A percentile compares a stretch with the other conserved stretches of the same genome.
Evolutionary conservation across 2,888 invertebrate genomes (phyloP).

Genomic region (Blera fallax): DNA sequence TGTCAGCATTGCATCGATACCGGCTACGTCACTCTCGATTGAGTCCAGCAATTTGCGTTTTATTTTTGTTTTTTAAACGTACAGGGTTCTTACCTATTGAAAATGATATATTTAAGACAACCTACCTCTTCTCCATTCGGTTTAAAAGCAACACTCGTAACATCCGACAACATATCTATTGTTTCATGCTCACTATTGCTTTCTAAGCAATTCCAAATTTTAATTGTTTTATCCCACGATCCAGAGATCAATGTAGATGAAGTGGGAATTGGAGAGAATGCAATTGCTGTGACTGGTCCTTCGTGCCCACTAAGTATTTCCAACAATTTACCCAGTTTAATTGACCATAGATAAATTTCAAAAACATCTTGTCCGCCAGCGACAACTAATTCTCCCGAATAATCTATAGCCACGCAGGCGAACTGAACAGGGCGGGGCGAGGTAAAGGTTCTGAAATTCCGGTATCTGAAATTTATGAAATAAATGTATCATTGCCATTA

Average conservation of each 20-base stretch:
- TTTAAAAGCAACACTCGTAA: conserved; percentile 91
- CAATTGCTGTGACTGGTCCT: conserved; percentile 92
- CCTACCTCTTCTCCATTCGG: conserved; percentile 93
- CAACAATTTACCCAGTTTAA: conserved; percentile 94
- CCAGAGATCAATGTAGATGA: conserved; percentile 91
- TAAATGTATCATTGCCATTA: neutral
- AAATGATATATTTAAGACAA: neutral
- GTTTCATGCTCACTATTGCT: conserved; percentile 91
- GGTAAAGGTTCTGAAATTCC: conserved; percentile 98
- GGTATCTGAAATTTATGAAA: conserved; percentile 87
- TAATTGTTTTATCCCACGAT: conserved; percentile 97
- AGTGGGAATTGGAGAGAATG: conserved; percentile 88
- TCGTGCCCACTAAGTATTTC: conserved; percentile 96
- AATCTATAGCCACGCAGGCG: conserved; percentile 93
- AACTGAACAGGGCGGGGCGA: conserved; percentile 96
- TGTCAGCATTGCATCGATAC: too few species aligned
- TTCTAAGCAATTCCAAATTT: conserved; percentile 96
- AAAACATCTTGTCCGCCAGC: conserved; percentile 98
- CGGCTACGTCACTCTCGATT: too few species aligned
- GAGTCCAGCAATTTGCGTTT: too few species aligned
- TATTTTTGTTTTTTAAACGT: too few species aligned
- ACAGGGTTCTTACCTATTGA: too few species aligned
- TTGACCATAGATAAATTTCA: conserved; percentile 97
- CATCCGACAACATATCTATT: conserved; percentile 90
- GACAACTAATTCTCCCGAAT: conserved; percentile 94